phyloP scores from a whole-genome alignment of 2,113 vertebrate genomes.

The Nothocercus nigrocapillus region DNA sequence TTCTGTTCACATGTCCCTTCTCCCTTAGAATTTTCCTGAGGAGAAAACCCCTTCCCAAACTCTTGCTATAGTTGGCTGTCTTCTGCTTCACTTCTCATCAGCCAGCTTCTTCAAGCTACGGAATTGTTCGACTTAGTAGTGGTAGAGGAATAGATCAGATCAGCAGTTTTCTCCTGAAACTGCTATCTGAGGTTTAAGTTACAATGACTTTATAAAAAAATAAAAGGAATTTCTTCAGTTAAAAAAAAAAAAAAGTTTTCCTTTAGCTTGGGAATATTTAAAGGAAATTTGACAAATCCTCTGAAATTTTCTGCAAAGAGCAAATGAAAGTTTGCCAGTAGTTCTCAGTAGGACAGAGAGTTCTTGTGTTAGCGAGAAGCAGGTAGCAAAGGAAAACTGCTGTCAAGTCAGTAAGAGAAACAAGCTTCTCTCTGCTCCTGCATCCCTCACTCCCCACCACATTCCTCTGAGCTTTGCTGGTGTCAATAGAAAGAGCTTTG shows the following conservation, averaged over 20 bases:
- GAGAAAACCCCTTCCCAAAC: neutral
- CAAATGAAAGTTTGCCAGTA: neutral
- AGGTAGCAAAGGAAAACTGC: neutral
- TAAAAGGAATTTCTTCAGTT: neutral
- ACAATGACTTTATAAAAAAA: neutral
- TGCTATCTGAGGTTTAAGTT: neutral
- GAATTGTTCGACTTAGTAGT: neutral
- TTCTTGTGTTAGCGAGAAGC: neutral
- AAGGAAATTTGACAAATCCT: neutral
- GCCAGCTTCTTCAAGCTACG: neutral
- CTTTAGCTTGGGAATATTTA: neutral
- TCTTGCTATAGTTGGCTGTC: neutral
- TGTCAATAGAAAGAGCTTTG: neutral
- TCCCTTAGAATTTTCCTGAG: neutral
- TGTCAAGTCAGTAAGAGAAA: neutral
- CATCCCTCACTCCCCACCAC: neutral
- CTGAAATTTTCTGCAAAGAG: neutral
- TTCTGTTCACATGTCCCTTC: neutral
- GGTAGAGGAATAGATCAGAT: neutral
- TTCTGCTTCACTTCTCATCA: neutral
- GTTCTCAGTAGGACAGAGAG: fast-evolving
- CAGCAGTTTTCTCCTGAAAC: neutral
- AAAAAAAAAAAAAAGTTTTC: neutral
- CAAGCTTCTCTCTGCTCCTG: neutral
- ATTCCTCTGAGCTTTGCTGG: fast-evolving